Evolutionary conservation across 2,113 vertebrate species (phyloP), one percentile per base, ranked within the genome.

Genomic region (Corythoichthys intestinalis): DNA sequence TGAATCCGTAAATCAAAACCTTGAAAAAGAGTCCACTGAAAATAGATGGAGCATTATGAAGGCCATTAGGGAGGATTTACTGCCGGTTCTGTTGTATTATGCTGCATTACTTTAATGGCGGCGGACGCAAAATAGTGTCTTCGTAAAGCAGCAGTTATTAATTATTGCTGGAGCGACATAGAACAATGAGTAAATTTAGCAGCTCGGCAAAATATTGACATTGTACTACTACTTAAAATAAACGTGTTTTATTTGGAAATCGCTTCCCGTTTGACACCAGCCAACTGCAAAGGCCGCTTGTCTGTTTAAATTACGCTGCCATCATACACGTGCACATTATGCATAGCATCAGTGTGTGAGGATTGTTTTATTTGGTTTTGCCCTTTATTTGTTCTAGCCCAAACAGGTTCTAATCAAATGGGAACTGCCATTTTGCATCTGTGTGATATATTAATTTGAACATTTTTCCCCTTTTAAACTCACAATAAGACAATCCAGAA

Each of bases 361-460:
- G 80, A 86, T 80, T 84, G 80, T 88, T 87, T 81, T 85, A 77
- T 86, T 86, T 86, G 72, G 71, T 84, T 87, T 84, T 66, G 65
- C 80, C 79, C 75, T 78, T 75, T 82, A 75, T 80, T 80, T 85
- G 70, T 56, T 67, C 75, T 35, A 61, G 20, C 71, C 52, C 65
- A 72, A 77, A 83, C 86, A 90, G 85, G 74, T 87, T 88, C 85
- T 88, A 87, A 90, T 87, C 78, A 86, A 90, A 88, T 88, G 83
- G 83, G 83, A 78, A 82, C 83, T 90, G 84, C 86, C 87, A 83
- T 83, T 76, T 88, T 78, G 86, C 87, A 90, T 89, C 85, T 87
- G 86, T 84, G 86, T 88, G 88, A 90, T 83, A 86, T 87, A 89
- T 90, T 85, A 90, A 88, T 90, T 88, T 87, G 67, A 79, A 77